Percentiles rank a stretch among this genome's conserved stretches.
Evolutionary conservation across 1,140 invertebrate species (phyloP).

Genomic region (Bathynomus jamesi): DNA sequence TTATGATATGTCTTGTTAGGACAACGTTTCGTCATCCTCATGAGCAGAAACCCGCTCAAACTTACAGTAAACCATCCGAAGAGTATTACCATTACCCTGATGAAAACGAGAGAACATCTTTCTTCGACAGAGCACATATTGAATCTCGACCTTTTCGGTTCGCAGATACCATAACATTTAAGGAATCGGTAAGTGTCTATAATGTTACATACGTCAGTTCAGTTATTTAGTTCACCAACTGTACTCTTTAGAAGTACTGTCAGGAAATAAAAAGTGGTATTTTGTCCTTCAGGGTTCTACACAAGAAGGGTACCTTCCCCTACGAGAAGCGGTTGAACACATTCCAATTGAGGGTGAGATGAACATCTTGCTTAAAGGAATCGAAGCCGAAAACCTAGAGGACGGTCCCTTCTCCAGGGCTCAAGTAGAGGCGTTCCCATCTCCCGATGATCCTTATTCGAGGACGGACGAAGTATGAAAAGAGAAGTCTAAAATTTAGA

Average conservation of each 20-base stretch:
- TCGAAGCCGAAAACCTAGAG: neutral
- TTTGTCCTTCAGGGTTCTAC: neutral
- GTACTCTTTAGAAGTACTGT: neutral
- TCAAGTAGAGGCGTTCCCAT: neutral
- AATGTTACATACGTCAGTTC: neutral
- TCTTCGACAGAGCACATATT: neutral
- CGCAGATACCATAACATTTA: neutral
- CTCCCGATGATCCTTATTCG: too few relatives aligned
- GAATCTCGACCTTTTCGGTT: neutral
- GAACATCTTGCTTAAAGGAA: neutral
- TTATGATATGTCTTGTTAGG: too few relatives aligned
- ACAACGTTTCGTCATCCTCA: too few relatives aligned
- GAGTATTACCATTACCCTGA: too few relatives aligned
- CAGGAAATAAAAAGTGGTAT: too few relatives aligned
- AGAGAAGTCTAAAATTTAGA: too few relatives aligned
- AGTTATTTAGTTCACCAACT: neutral
- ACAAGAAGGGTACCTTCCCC: neutral
- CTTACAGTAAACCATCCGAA: too few relatives aligned
- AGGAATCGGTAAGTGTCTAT: neutral
- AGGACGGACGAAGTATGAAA: too few relatives aligned
- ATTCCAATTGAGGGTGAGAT: neutral
- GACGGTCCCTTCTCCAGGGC: neutral
- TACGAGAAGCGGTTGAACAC: neutral
- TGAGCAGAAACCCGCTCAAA: too few relatives aligned
- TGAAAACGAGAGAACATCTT: too few relatives aligned